Base-by-base conservation (phyloP, 2,797 vertebrate genomes). In the Synaphobranchus kaupii region DNA sequence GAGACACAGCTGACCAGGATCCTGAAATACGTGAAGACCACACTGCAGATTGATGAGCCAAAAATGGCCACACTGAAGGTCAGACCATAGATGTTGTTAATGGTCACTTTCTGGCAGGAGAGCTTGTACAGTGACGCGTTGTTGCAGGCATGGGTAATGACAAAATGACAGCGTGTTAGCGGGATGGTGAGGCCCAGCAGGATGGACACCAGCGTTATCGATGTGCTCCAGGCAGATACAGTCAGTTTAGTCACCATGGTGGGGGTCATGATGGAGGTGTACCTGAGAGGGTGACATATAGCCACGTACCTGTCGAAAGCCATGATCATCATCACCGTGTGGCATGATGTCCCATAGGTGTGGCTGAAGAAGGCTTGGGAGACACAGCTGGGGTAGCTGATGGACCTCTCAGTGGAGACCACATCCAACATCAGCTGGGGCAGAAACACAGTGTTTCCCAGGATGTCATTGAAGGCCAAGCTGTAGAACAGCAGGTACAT, bases 261-360 rank as follows among this genome's bases (percentile, higher is more conserved):
- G 31, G 92, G 94, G 0, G 94, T 97, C 31, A 97, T 90, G 0
- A 96, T 90, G 0, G 95, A 88, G 0, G 84, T 50, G 87, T 97
- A 97, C 34, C 93, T 89, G 88, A 97, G 88, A 0, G 96, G 96
- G 47, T 96, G 91, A 0, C 96, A 97, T 81, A 97, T 94, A 0
- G 97, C 97, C 60, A 97, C 91, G 0, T 97, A 97, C 0, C 39
- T 39, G 39, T 39, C 39, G 39, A 39, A 39, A 39, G 39, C 39
- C 39, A 39, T 39, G 39, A 39, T 39, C 39, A 39, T 39, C 39
- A 39, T 39, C 39, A 39, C 39, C 3, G 39, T 39, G 39, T 39
- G 39, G 39, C 39, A 39, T 1, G 39, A 39, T 2, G 39, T 39
- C 1, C 39, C 39, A 39, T 39, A 39, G 39, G 39, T 39, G 39